phyloP scores from a whole-genome alignment of 2,888 invertebrate species.

The Cataglyphis rosenhaueri region DNA sequence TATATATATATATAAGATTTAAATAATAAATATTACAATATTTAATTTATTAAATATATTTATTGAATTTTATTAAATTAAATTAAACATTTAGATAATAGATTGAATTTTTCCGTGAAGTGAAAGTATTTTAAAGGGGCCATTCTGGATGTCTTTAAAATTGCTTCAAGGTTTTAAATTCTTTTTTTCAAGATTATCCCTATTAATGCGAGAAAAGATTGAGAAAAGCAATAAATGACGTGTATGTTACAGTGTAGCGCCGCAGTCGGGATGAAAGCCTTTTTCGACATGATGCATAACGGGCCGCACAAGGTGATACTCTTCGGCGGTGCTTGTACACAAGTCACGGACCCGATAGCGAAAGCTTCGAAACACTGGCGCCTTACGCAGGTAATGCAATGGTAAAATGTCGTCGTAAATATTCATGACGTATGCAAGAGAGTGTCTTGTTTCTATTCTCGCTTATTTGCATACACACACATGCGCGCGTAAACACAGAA shows the following conservation, averaged over 20 bases:
- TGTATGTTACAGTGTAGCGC: slow-evolving; percentile 92
- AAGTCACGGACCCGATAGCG: slow-evolving; percentile 98
- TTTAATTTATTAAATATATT: slow-evolving; percentile 3
- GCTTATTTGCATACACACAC: slow-evolving; percentile 22
- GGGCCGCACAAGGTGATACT: slow-evolving; percentile 97
- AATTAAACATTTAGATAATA: neutral
- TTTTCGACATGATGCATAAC: slow-evolving; percentile 98
- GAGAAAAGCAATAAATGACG: slow-evolving; percentile 4
- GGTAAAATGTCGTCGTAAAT: slow-evolving; percentile 47
- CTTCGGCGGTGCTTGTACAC: slow-evolving; percentile 98
- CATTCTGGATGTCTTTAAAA: neutral
- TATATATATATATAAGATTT: neutral
- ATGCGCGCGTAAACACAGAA: no score
- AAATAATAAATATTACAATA: neutral
- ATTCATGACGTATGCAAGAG: slow-evolving; percentile 34
- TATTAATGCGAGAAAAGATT: neutral
- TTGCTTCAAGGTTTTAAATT: neutral
- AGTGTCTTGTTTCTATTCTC: neutral
- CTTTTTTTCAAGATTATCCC: neutral
- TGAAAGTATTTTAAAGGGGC: neutral
- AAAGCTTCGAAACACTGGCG: slow-evolving; percentile 99
- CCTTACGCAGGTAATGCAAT: slow-evolving; percentile 92
- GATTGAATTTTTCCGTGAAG: neutral
- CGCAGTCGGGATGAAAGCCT: slow-evolving; percentile 97
- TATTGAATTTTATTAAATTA: neutral